These are phyloP conservation scores for Prostheceraeus crozeri DNA, from an alignment of 2,888 invertebrate species.

Conservation along the genomic window DNA sequence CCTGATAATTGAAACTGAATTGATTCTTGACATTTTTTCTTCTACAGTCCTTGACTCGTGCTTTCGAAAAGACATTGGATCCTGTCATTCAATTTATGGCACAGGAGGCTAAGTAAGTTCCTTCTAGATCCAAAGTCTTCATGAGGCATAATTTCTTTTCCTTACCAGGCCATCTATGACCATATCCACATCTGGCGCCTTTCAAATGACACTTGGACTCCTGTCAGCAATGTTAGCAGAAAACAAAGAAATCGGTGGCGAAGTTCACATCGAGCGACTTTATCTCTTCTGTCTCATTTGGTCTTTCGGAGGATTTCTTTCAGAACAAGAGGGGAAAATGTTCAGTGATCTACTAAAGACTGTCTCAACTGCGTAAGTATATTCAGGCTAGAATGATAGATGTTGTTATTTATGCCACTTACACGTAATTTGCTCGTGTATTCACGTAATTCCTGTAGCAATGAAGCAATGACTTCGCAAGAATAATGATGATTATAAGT, in stretches of 20 bases:
- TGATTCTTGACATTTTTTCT: not conserved
- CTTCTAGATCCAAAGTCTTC: not conserved
- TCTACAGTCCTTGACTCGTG: conserved; percentile 42
- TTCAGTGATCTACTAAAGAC: conserved; percentile 55
- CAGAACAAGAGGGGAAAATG: conserved; percentile 48
- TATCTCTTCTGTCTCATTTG: conserved; percentile 57
- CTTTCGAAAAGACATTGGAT: conserved; percentile 56
- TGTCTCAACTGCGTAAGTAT: conserved; percentile 53
- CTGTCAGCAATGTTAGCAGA: conserved; percentile 56
- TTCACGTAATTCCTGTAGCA: too few species aligned
- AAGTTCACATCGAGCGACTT: conserved; percentile 52
- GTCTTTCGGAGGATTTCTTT: conserved; percentile 55
- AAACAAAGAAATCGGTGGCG: conserved; percentile 55
- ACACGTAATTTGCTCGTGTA: too few species aligned
- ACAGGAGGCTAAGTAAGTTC: conserved; percentile 51
- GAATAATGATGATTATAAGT: too few species aligned
- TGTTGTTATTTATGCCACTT: too few species aligned
- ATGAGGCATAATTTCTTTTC: not conserved
- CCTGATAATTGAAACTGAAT: too few species aligned
- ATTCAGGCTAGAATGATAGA: too few species aligned
- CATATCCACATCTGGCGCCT: conserved; percentile 51
- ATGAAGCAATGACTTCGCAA: too few species aligned
- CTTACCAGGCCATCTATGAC: not conserved
- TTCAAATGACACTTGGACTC: conserved; percentile 52
- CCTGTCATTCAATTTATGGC: conserved; percentile 51